Conservation (phyloP, 2,113 vertebrate species). For the Greenwoodochromis staneri region DNA sequence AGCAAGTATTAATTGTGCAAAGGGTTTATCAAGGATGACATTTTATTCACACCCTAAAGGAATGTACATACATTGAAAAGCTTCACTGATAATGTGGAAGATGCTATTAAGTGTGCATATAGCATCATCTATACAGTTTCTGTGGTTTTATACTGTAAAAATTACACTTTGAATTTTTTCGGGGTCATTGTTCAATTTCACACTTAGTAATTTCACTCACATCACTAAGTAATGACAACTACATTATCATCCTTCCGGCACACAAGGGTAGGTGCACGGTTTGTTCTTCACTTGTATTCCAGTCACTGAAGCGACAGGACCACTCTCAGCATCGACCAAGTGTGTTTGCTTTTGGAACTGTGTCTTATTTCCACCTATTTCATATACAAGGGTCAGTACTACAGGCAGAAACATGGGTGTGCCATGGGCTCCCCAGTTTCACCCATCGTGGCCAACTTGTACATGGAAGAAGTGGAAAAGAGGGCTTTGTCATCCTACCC, state of each 20-base stretch:
- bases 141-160: not conserved
- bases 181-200: not conserved
- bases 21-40: not conserved
- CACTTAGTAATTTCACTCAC: not conserved
- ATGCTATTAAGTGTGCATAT: not conserved
- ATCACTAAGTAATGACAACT: not conserved
- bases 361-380: not conserved
- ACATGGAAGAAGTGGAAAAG: not conserved
- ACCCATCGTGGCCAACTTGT: not conserved
- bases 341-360: not conserved
- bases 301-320: not conserved
- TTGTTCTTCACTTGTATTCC: not conserved
- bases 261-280: not conserved
- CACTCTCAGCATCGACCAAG: not conserved
- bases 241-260: not conserved
- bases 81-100: not conserved
- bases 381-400: not conserved
- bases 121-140: not conserved
- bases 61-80: not conserved
- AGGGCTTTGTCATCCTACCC: rapidly evolving
- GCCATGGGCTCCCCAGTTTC: not conserved
- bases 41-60: not conserved
- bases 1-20: not conserved
- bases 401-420: not conserved
- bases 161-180: not conserved